A percentile compares a stretch with the other conserved stretches of the same genome.
Conservation (phyloP, 2,888 invertebrate genomes). For the Helleia helle region DNA sequence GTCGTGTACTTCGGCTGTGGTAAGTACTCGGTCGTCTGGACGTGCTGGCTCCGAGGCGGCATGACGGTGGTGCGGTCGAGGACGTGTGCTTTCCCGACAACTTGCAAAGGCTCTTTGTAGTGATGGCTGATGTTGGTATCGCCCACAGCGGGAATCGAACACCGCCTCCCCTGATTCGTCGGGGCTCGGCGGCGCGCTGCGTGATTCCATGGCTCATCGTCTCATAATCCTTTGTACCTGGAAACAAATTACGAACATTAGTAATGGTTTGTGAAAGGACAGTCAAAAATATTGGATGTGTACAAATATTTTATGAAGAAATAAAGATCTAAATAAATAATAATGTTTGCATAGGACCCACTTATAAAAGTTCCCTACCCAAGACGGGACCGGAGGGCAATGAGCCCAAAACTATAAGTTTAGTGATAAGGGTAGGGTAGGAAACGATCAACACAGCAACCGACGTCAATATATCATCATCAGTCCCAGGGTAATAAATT, state of each 20-base stretch:
- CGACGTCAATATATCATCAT: constrained; percentile 72
- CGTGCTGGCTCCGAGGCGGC: constrained; percentile 61
- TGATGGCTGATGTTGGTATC: constrained; percentile 75
- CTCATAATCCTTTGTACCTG: constrained; percentile 56
- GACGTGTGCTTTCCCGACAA: constrained; percentile 54
- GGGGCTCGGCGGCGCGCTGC: constrained; percentile 74
- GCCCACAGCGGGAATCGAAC: constrained; percentile 84
- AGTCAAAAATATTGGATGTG: neutral
- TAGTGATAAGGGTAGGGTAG: constrained; percentile 69
- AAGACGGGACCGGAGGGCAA: constrained; percentile 54
- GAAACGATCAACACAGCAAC: constrained; percentile 66
- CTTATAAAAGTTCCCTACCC: constrained; percentile 37
- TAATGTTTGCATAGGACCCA: constrained; percentile 5
- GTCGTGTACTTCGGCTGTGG: constrained; percentile 65
- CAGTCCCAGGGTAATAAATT: constrained; percentile 63
- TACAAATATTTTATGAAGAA: constrained; percentile 7
- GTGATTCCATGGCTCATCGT: constrained; percentile 73
- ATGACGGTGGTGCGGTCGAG: constrained; percentile 58
- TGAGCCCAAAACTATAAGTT: constrained; percentile 66
- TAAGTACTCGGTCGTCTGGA: constrained; percentile 63
- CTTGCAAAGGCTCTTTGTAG: constrained; percentile 62
- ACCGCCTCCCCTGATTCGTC: constrained; percentile 75
- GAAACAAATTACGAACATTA: constrained; percentile 30
- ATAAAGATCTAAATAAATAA: constrained; percentile 4
- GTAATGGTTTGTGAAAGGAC: neutral